Conservation (phyloP, 2,113 vertebrate genomes). For the Sinosuthora webbiana region DNA sequence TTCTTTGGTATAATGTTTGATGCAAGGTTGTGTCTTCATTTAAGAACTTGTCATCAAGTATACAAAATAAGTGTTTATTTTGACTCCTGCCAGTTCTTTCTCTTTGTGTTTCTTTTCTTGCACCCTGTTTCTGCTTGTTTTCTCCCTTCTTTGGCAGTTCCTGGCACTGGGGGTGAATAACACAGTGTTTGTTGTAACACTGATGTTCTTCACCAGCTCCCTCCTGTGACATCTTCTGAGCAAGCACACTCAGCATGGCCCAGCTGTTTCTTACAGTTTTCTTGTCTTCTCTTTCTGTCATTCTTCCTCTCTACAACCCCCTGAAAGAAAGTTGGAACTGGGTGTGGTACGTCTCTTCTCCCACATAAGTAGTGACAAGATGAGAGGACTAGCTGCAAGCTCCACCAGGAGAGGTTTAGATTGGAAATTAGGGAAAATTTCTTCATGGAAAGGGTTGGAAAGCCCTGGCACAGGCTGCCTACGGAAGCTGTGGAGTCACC, state of each 20-base stretch:
- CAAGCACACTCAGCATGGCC: background rate
- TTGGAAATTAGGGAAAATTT: background rate
- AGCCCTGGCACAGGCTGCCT: background rate
- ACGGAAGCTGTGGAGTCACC: background rate
- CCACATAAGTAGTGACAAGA: background rate
- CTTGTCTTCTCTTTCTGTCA: background rate
- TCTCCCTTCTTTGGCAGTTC: background rate
- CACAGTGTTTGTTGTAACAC: fast-evolving
- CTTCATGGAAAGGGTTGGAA: background rate
- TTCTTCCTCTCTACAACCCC: background rate
- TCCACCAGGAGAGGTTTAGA: background rate
- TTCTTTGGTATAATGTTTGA: background rate
- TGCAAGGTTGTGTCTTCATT: background rate
- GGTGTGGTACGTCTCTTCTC: background rate
- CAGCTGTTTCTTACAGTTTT: background rate
- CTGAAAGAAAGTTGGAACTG: background rate
- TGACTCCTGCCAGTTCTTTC: background rate
- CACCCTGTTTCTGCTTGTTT: background rate
- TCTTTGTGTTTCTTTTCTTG: background rate
- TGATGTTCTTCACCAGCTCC: background rate
- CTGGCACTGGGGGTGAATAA: background rate
- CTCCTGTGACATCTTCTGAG: background rate
- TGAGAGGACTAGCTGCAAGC: background rate
- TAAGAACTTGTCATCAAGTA: background rate
- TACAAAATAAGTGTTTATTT: background rate